Evolutionary conservation across 2,113 vertebrate species (phyloP), one percentile per base, ranked within the genome.

Genomic region (Eubucco bourcierii): DNA sequence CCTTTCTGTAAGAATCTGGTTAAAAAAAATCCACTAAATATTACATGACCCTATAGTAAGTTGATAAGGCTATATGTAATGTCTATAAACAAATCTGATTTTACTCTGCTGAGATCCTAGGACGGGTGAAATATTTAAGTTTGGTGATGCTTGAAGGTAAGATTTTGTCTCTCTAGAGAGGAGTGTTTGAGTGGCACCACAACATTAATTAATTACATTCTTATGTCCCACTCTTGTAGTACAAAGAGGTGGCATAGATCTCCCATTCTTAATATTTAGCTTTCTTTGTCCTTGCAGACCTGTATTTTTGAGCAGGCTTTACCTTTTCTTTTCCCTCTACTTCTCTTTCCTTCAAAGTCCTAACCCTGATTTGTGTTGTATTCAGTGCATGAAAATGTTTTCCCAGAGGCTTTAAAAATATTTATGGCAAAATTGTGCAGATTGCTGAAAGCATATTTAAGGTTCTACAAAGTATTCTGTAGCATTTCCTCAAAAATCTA

Each of bases 181-280:
- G 71, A 78, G 27, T n/a, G 52, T 18, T 28, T 93, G 19, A 46
- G 8, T 21, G 60, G 85, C 10, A 67, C 24, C 12, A 16, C 25
- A 71, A 12, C 9, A 46, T 83, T 66, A 59, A 70, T 85, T 55
- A 66, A 46, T 47, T 53, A 58, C 68, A 80, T 55, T 27, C 0
- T 0, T 25, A 0, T 60, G 6, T 64, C 28, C 7, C 4, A 44
- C 8, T 58, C 53, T 27, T 16, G 8, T 19, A 47, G 7, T 72
- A 37, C 10, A 56, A 66, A 63, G 67, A 3, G 1, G 12, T 41
- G 15, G 14, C 56, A 6, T 24, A 72, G 16, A 9, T 60, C 46
- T 77, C 80, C 33, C 29, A 2, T 2, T 94, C 85, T 83, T 23
- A 74, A 7, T 53, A 46, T 74, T 46, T 47, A 56, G 12, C 3